These are phyloP conservation scores for Abramis brama DNA, from an alignment of 2,113 vertebrate species.

Conservation along the genomic window DNA sequence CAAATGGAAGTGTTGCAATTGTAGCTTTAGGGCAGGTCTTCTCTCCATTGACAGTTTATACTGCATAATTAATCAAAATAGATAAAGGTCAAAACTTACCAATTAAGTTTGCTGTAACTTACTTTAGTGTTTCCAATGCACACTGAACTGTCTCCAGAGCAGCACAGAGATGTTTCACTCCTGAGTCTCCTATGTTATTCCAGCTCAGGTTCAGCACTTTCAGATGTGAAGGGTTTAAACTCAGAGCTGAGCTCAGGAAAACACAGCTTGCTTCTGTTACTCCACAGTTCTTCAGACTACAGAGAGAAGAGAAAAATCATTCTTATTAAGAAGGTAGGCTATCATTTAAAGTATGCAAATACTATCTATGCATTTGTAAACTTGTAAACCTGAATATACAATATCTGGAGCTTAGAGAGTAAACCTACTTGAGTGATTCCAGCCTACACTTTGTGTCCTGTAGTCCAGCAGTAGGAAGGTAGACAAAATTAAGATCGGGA, in stretches of 20 bases:
- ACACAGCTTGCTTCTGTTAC: constrained; percentile 1
- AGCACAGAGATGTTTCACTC: constrained; percentile 15
- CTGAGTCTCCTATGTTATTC: constrained; percentile 22
- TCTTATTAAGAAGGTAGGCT: too few species aligned
- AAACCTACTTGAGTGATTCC: neutral
- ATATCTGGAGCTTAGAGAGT: neutral
- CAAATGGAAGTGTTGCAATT: neutral
- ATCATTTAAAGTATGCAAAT: too few species aligned
- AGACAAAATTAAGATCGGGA: neutral
- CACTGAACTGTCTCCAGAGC: neutral
- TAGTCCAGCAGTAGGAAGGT: neutral
- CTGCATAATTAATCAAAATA: neutral
- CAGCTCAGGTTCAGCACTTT: constrained; percentile 31
- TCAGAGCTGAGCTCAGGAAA: constrained; percentile 1
- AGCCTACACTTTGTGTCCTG: neutral
- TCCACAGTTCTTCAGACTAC: neutral
- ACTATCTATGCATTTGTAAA: too few species aligned
- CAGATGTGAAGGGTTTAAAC: constrained; percentile 19
- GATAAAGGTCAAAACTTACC: neutral
- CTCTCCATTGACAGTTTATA: neutral
- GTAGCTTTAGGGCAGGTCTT: neutral
- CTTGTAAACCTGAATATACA: neutral
- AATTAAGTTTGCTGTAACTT: constrained; percentile 40
- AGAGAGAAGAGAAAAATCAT: neutral
- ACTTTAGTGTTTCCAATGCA: constrained; percentile 56